A percentile compares a stretch with the other conserved stretches of the same genome.
phyloP scores from a whole-genome alignment of 2,113 vertebrate species.

The Atractosteus spatula region DNA sequence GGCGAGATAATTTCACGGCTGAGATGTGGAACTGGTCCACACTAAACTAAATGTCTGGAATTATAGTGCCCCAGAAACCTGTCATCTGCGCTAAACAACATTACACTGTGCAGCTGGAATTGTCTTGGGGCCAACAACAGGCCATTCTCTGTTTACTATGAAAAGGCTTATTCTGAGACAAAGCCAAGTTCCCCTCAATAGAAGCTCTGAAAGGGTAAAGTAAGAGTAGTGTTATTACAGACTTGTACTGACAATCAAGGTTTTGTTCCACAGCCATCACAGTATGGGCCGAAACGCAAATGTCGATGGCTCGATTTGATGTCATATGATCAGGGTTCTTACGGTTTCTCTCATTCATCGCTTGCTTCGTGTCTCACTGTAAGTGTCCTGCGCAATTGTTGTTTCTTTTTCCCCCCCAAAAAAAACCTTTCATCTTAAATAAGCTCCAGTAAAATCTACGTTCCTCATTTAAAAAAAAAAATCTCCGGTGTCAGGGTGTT shows the following conservation, averaged over 20 bases:
- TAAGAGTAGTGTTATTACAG: neutral
- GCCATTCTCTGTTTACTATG: slow-evolving; percentile 18
- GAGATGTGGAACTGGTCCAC: too few relatives aligned
- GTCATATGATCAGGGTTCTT: neutral
- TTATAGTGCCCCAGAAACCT: neutral
- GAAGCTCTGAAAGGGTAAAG: slow-evolving; percentile 3
- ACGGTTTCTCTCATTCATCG: too few relatives aligned
- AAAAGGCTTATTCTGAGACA: slow-evolving; percentile 16
- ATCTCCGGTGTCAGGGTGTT: too few relatives aligned
- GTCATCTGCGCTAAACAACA: neutral
- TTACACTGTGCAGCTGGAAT: neutral
- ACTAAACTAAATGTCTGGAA: neutral
- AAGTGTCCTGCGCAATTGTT: neutral
- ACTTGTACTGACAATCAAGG: neutral
- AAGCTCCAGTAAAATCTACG: too few relatives aligned
- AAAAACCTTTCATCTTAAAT: too few relatives aligned
- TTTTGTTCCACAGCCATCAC: neutral
- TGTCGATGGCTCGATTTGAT: neutral
- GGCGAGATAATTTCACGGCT: too few relatives aligned
- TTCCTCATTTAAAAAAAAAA: too few relatives aligned
- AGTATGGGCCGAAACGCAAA: neutral
- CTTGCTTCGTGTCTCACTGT: slow-evolving; percentile 1
- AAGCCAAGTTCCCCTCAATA: slow-evolving; percentile 9
- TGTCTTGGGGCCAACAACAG: slow-evolving; percentile 7
- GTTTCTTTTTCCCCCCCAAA: too few relatives aligned